Evolutionary conservation across 2,797 vertebrate genomes (phyloP).

Genomic region (Peromyscus melanophrys): DNA sequence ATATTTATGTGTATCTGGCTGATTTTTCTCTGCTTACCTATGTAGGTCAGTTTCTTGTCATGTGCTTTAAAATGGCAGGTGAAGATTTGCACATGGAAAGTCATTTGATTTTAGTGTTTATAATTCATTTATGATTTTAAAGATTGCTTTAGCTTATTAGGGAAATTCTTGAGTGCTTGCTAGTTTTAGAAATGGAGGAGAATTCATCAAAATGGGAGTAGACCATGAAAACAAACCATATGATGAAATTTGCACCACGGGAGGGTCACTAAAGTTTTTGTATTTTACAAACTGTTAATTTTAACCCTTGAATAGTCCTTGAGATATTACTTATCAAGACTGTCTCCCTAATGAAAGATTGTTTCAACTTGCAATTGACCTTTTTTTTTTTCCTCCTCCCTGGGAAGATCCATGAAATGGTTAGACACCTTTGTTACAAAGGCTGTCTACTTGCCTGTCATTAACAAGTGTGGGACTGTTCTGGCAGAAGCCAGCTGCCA

Average conservation of each 20-base stretch:
- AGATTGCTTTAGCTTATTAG: background rate
- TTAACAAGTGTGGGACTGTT: conserved; percentile 40
- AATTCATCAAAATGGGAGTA: conserved; percentile 40
- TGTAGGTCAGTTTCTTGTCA: background rate
- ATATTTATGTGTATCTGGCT: background rate
- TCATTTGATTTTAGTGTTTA: conserved; percentile 3
- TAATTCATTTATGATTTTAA: conserved; percentile 37
- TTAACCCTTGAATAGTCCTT: conserved; percentile 3
- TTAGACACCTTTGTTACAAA: conserved; percentile 71
- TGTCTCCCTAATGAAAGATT: conserved; percentile 61
- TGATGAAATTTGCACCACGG: background rate
- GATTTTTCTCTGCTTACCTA: conserved; percentile 16
- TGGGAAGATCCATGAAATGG: conserved; percentile 68
- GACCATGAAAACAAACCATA: background rate
- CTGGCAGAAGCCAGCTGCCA: conserved; percentile 73
- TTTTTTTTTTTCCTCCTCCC: background rate
- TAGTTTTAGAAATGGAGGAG: conserved; percentile 30
- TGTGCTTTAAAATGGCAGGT: background rate
- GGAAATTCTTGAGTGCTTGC: background rate
- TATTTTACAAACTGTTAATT: conserved; percentile 59
- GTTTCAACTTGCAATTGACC: conserved; percentile 60
- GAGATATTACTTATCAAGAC: conserved; percentile 69
- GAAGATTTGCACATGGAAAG: background rate
- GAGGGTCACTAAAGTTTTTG: conserved; percentile 73
- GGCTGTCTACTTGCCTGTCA: conserved; percentile 66